phyloP scores from a whole-genome alignment of 2,888 invertebrate genomes.

The Eupithecia exiguata region DNA sequence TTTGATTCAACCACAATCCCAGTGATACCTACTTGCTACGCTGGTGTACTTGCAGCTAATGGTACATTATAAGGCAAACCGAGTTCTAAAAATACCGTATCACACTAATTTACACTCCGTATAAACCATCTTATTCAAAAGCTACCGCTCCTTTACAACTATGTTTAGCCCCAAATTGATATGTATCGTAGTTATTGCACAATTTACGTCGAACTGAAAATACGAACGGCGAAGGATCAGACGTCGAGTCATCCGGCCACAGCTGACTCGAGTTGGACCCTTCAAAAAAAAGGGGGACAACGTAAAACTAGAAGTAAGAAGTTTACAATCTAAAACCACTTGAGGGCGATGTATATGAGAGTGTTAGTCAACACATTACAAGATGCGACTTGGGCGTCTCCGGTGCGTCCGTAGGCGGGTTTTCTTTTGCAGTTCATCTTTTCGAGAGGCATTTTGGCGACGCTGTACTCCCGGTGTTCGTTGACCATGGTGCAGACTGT shows the following conservation, averaged over 20 bases:
- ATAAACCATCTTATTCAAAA: conserved; percentile 68
- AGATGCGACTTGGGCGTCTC: conserved; percentile 54
- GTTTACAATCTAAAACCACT: conserved; percentile 65
- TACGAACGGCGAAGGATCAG: conserved; percentile 58
- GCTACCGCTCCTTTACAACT: conserved; percentile 73
- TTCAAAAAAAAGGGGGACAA: conserved; percentile 63
- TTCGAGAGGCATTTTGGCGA: conserved; percentile 91
- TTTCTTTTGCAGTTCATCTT: conserved; percentile 93
- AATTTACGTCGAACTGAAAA: conserved; percentile 70
- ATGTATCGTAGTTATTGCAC: conserved; percentile 81
- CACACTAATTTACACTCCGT: conserved; percentile 68
- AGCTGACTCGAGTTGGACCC: conserved; percentile 68
- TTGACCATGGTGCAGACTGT: conserved; percentile 91
- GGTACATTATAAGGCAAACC: conserved; percentile 77
- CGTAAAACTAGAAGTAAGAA: conserved; percentile 49
- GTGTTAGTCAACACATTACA: conserved; percentile 59
- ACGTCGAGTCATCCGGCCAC: conserved; percentile 78
- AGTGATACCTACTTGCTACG: conserved; percentile 61
- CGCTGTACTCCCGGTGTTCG: conserved; percentile 92
- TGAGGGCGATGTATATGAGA: conserved; percentile 60
- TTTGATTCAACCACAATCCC: conserved; percentile 52
- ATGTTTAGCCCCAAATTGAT: conserved; percentile 80
- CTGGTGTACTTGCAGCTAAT: conserved; percentile 49
- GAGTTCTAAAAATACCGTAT: conserved; percentile 75
- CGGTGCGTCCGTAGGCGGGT: conserved; percentile 72